Conservation (phyloP, 2,113 vertebrate genomes). For the Sula dactylatra region DNA sequence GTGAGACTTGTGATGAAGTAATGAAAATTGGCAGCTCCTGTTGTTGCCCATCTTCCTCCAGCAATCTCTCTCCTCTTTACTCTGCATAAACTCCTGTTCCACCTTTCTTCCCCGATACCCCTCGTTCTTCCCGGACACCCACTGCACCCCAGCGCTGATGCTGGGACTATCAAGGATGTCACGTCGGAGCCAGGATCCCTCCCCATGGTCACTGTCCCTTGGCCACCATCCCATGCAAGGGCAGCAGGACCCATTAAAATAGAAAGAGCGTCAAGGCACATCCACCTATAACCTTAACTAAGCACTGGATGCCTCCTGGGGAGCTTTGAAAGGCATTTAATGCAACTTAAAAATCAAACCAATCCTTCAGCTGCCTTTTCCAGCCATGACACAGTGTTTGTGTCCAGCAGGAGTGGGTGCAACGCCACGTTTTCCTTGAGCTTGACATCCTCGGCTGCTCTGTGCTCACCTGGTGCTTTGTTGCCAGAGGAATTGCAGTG, state of each 20-base stretch:
- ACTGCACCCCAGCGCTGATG: background rate
- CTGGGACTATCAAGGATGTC: background rate
- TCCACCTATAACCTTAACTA: background rate
- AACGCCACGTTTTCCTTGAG: fast-evolving
- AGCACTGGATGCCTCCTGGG: background rate
- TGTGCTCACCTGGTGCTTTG: background rate
- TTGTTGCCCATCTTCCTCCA: background rate
- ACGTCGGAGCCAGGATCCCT: background rate
- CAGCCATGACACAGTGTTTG: background rate
- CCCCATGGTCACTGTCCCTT: background rate
- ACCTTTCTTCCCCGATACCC: background rate
- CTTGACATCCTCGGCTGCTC: background rate
- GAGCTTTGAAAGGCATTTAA: background rate
- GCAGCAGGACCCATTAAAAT: background rate
- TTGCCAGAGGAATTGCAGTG: background rate
- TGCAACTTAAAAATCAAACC: background rate
- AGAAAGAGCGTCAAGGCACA: background rate
- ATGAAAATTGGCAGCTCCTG: background rate
- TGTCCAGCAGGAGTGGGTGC: background rate
- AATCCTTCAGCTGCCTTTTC: background rate
- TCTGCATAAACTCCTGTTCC: background rate
- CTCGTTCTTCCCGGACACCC: background rate
- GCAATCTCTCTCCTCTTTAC: background rate
- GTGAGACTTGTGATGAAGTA: background rate
- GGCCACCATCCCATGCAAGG: background rate